A percentile compares a stretch with the other conserved stretches of the same genome.
phyloP scores from a whole-genome alignment of 2,888 invertebrate genomes.

The Eristalinus aeneus region DNA sequence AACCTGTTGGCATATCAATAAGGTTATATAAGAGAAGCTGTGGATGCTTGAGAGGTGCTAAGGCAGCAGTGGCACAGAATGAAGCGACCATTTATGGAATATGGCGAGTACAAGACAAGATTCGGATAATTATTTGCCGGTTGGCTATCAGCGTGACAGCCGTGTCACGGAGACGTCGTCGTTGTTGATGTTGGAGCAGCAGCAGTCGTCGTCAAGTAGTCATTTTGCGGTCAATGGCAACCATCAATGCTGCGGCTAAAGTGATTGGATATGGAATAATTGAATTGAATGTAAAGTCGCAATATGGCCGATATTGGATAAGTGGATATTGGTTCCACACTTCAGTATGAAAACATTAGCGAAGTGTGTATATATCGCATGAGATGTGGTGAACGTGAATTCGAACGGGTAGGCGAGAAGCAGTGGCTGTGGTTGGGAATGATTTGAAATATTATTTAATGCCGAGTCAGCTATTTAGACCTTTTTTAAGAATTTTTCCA shows the following conservation, averaged over 20 bases:
- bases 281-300: not conserved
- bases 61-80: not conserved
- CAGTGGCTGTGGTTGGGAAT: not conserved
- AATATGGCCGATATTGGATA: not conserved
- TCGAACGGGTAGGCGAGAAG: not conserved
- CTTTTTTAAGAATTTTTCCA: too few species aligned
- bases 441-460: too few species aligned
- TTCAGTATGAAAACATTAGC: not conserved
- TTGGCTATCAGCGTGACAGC: constrained; percentile 4
- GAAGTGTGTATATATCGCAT: not conserved
- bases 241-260: constrained; percentile 31
- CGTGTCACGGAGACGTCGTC: constrained; percentile 22
- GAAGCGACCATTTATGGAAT: constrained; percentile 54
- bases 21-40: constrained; percentile 29
- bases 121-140: constrained; percentile 22
- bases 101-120: constrained; percentile 18
- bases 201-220: constrained; percentile 42
- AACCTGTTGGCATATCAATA: constrained; percentile 53
- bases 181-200: constrained; percentile 16
- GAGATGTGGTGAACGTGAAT: not conserved
- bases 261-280: constrained; percentile 44
- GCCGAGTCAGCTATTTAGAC: too few species aligned
- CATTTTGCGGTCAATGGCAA: constrained; percentile 68
- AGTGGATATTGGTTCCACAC: not conserved
- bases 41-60: not conserved